Conservation (phyloP, 2,888 invertebrate genomes). For the Petrolisthes manimaculis region DNA sequence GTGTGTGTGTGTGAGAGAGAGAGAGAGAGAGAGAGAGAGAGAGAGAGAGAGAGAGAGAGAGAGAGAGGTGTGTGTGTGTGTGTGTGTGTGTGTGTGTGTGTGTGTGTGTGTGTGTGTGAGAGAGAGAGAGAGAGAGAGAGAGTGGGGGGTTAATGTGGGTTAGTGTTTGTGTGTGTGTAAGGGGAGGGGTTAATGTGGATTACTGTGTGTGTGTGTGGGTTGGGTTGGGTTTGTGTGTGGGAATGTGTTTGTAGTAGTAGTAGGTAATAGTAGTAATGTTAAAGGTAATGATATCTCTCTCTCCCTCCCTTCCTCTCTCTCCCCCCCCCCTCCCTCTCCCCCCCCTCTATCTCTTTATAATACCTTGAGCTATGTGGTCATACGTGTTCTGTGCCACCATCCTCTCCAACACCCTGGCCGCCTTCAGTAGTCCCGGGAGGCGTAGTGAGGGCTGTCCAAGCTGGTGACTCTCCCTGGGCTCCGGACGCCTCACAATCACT, state of each 20-base stretch:
- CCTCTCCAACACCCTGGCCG: constrained; percentile 88
- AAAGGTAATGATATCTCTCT: too few species aligned
- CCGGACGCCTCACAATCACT: not conserved
- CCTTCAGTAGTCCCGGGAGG: constrained; percentile 26
- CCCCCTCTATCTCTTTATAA: constrained; percentile 30
- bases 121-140: too few species aligned
- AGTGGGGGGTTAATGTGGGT: not conserved
- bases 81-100: not conserved
- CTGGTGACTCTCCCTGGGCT: not conserved
- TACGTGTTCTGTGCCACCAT: constrained; percentile 96
- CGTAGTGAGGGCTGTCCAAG: not conserved
- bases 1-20: not conserved
- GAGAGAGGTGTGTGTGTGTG: not conserved
- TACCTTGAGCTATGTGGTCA: constrained; percentile 89
- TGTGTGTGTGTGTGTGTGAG: not conserved
- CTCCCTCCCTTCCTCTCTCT: not conserved
- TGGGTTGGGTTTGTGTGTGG: too few species aligned
- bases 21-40: not conserved
- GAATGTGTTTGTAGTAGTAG: too few species aligned
- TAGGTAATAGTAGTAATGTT: too few species aligned
- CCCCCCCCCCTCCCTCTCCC: not conserved
- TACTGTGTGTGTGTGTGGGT: too few species aligned
- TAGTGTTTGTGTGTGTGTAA: too few species aligned
- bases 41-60: not conserved
- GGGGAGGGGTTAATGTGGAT: too few species aligned